Conservation (phyloP, 2,797 vertebrate genomes). For the Gallinago nigripennis region DNA sequence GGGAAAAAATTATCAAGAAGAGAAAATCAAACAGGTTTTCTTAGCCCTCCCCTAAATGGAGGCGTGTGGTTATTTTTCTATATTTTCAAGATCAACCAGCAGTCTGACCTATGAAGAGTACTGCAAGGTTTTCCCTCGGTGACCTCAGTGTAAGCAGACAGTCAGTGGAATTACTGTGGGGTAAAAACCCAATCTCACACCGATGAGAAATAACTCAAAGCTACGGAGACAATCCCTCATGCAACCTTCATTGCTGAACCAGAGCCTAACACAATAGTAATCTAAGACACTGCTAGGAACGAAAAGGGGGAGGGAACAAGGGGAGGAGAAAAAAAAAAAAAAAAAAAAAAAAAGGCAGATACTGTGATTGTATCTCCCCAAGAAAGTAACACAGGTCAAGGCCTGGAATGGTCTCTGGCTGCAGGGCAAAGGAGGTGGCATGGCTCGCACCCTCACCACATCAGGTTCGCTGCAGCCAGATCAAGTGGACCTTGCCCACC, state of each 20-base stretch:
- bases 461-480: background rate
- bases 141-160: background rate
- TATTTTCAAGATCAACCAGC: background rate
- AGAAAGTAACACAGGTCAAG: background rate
- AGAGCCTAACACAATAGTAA: background rate
- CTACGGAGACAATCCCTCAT: background rate
- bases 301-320: no score
- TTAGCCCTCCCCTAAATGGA: background rate
- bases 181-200: background rate
- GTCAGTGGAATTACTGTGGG: background rate
- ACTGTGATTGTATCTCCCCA: background rate
- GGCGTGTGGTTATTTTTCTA: background rate
- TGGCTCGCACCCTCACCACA: background rate
- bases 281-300: background rate
- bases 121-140: background rate
- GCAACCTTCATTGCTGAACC: background rate
- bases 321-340: no score
- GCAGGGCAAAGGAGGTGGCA: background rate
- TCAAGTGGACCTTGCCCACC: background rate
- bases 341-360: background rate
- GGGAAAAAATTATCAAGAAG: background rate
- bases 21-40: background rate
- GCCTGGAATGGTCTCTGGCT: background rate
- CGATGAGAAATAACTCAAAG: background rate
- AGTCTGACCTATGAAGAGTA: background rate